Conservation (phyloP, 2,113 vertebrate genomes). For the Phaethon lepturus region DNA sequence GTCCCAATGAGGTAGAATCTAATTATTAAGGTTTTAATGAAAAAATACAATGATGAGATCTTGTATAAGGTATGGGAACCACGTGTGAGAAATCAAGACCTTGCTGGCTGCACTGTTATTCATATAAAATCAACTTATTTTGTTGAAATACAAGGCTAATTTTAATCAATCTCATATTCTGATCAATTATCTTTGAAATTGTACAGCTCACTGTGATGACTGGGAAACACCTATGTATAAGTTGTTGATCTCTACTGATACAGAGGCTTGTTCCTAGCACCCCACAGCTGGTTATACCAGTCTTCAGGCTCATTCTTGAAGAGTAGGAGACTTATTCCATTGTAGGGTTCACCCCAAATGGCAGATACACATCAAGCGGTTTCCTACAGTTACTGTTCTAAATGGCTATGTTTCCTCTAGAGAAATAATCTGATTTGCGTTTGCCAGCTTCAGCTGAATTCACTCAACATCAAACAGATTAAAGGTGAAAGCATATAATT, state of each 20-base stretch:
- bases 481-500: constrained; percentile 17
- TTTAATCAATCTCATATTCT: background rate
- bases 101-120: background rate
- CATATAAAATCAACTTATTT: background rate
- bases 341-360: background rate
- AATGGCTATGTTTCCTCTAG: background rate
- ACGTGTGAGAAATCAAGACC: background rate
- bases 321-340: background rate
- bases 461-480: background rate
- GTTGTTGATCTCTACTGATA: background rate
- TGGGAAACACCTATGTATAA: background rate
- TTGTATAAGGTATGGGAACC: background rate
- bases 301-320: background rate
- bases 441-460: background rate
- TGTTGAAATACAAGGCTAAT: background rate
- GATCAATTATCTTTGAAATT: background rate
- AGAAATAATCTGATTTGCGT: background rate
- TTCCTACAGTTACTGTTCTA: background rate
- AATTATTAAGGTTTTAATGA: background rate
- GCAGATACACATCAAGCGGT: background rate
- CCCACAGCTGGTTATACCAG: background rate
- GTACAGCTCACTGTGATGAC: background rate
- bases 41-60: background rate
- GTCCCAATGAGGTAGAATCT: background rate
- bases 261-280: background rate